phyloP scores from a whole-genome alignment of 2,888 invertebrate species.

The Chloromyia formosa region DNA sequence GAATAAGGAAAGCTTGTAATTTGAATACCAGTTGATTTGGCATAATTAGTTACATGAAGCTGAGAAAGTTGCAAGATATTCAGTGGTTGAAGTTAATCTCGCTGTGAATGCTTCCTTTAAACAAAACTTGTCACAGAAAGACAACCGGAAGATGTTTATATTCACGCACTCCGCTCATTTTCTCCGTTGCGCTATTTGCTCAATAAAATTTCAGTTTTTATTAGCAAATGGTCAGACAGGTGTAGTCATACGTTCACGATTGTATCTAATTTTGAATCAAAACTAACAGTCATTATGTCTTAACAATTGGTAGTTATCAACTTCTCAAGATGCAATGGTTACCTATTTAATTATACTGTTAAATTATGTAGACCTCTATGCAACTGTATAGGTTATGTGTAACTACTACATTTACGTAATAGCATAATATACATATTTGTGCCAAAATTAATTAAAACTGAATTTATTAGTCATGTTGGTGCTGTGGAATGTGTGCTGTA shows the following conservation, averaged over 20 bases:
- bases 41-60: too few species aligned
- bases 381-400: not conserved
- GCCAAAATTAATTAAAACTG: too few species aligned
- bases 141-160: not conserved
- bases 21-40: too few species aligned
- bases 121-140: too few species aligned
- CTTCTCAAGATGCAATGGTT: not conserved
- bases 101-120: too few species aligned
- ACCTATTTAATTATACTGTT: not conserved
- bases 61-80: too few species aligned
- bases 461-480: too few species aligned
- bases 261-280: not conserved
- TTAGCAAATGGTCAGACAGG: not conserved
- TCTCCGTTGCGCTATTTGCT: not conserved
- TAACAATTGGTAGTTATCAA: not conserved
- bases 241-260: not conserved
- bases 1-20: too few species aligned
- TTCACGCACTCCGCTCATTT: not conserved
- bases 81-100: too few species aligned
- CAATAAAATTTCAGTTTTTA: not conserved
- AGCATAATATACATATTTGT: too few species aligned
- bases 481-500: too few species aligned
- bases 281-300: not conserved
- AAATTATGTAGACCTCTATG: not conserved
- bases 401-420: not conserved